These are phyloP conservation scores for Papilio polytes DNA, from an alignment of 1,140 invertebrate species.

Conservation along the genomic window DNA sequence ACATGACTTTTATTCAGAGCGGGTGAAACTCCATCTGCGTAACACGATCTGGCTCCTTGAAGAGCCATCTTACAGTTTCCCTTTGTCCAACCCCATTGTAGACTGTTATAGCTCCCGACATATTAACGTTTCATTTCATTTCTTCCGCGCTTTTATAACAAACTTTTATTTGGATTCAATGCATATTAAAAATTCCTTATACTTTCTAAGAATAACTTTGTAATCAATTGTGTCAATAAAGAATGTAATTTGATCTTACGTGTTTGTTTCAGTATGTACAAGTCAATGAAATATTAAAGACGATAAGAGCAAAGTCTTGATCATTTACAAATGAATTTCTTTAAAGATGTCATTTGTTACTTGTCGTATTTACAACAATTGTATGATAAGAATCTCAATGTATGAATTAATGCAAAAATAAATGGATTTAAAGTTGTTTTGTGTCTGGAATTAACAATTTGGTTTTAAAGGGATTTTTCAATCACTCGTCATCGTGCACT, in stretches of 20 bases:
- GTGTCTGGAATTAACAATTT: constrained; percentile 45
- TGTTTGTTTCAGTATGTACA: background rate
- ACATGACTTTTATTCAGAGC: constrained; percentile 36
- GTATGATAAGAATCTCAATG: too few species aligned
- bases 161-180: constrained; percentile 39
- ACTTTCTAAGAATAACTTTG: constrained; percentile 43
- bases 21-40: constrained; percentile 56
- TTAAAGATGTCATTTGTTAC: too few species aligned
- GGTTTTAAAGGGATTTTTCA: constrained; percentile 64
- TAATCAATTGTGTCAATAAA: background rate
- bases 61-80: constrained; percentile 70
- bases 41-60: constrained; percentile 69
- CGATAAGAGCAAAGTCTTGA: too few species aligned
- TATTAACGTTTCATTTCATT: constrained; percentile 77
- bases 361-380: too few species aligned
- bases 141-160: constrained; percentile 46
- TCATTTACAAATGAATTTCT: too few species aligned
- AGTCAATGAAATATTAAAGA: too few species aligned
- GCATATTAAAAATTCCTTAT: constrained; percentile 45
- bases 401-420: background rate
- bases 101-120: constrained; percentile 67
- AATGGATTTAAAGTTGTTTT: background rate
- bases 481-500: constrained; percentile 64
- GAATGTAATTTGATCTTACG: background rate
- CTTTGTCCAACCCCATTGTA: constrained; percentile 76